Percentiles rank a stretch among this genome's conserved stretches.
phyloP scores from a whole-genome alignment of 2,797 vertebrate species.

The Pipistrellus pygmaeus region DNA sequence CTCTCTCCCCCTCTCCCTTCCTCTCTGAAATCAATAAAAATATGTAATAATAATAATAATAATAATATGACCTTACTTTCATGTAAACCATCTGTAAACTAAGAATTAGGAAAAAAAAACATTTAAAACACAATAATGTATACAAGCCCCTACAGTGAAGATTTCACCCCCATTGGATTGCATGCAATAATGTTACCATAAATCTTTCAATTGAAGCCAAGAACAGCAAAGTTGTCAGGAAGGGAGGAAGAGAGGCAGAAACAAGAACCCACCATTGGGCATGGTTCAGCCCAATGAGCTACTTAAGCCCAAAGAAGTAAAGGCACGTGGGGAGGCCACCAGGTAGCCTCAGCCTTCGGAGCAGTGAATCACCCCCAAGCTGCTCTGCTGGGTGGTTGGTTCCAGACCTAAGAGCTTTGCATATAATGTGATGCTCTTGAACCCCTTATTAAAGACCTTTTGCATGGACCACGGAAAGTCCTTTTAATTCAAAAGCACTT shows the following conservation, averaged over 20 bases:
- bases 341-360: not conserved
- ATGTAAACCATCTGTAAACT: not conserved
- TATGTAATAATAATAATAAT: too few relatives aligned
- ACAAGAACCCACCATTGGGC: not conserved
- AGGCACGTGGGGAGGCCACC: not conserved
- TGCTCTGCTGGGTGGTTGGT: not conserved
- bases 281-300: not conserved
- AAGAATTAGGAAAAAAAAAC: not conserved
- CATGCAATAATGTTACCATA: not conserved
- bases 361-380: rapidly evolving
- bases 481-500: conserved; percentile 7
- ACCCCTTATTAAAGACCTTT: not conserved
- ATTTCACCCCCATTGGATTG: not conserved
- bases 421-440: not conserved
- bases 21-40: too few relatives aligned
- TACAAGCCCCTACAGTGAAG: not conserved
- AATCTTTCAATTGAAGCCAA: not conserved
- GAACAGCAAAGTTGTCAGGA: not conserved
- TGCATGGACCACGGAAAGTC: not conserved
- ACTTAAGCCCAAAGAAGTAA: not conserved
- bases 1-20: too few relatives aligned
- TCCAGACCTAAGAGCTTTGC: not conserved
- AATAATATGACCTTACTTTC: not conserved
- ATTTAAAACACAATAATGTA: not conserved
- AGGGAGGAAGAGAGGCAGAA: not conserved